Evolutionary conservation across 2,888 invertebrate species (phyloP), one percentile per base, ranked within the genome.

Genomic region (Oscheius myriophilus): DNA sequence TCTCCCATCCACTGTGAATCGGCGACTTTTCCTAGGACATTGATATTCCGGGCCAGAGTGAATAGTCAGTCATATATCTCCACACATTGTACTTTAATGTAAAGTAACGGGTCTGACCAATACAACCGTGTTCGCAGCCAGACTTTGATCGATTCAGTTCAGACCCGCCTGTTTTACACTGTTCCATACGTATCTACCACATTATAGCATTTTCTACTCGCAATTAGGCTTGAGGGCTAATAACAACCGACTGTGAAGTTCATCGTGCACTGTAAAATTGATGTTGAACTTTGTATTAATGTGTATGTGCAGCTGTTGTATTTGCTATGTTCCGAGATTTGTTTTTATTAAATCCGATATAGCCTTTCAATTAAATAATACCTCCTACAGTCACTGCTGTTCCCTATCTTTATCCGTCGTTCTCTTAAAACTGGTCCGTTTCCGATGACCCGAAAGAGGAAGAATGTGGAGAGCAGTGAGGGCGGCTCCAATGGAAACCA

Each of bases 401-500:
- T 52, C 52, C 26, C 26, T 33, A 33, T 51, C 16, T 51, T 1
- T 3, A 23, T 18, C 2, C 1, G 21, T 12, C 18, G 7, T 46
- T 46, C 21, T 52, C 2, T n/a, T 14, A 11, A 58, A 41, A 59
- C n/a, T 21, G 23, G 18, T n/a, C n/a, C 9, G 16, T 59, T 23
- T 59, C 25, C 23, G 64, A 76, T 76, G 76, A 76, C 76, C 7
- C 55, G 76, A 63, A 76, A 76, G 52, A 39, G 76, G 23, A 74
- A 76, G 54, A 76, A 76, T 52, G 72, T 76, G 12, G 73, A 73
- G 39, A 42, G 67, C 12, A 52, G 9, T 3, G 52, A 52, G 67
- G 70, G 55, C 62, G 62, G 33, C 7, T n/a, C 14, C 43, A 55
- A 23, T 11, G 54, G 14, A 42, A 33, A 33, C 33, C 33, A 3